Base-by-base conservation (phyloP, 1,140 invertebrate genomes). In the Lerema accius region DNA sequence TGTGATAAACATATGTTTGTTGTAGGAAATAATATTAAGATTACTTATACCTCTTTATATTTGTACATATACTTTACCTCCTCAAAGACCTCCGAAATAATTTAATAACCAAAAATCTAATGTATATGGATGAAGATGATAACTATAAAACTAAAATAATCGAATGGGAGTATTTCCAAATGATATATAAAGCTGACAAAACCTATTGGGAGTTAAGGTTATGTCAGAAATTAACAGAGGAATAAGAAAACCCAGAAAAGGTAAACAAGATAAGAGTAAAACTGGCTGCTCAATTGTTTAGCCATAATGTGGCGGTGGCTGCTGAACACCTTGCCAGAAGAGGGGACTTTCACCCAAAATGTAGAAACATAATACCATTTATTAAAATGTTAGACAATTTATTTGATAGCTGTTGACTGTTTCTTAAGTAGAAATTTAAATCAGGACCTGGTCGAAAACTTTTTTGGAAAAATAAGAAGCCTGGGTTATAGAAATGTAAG, bases 241-340 rank as follows among this genome's bases (percentile, higher is more conserved):
- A 71, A n/a, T 67, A 78, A 50, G 13, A 76, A 14, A 45, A 46
- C 59, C 26, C 48, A 3, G 55, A 73, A 17, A 67, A 66, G 58
- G 70, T 71, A 28, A 63, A 63, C 40, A 67, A 70, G 59, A 78
- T 80, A 65, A 40, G 48, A 5, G 76, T 80, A 1, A 78, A 79
- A 64, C 1, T 11, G 0, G 35, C 49, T 13, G 66, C 50, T 3
- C 58, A 67, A 62, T 19, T 66, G 35, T 66, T 66, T 10, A 50
- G 48, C 14, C 48, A 50, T 23, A 26, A 7, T 26, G 19, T 50
- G 3, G 48, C 48, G 2, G 51, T 39, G 2, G 67, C 55, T 0
- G 56, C 67, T 4, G 67, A 32, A 7, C 28, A 32, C 6, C 6
- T 32, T 4, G 9, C 28, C 1, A 7, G 1, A 1, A 32, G 28